phyloP scores from a whole-genome alignment of 2,113 vertebrate genomes.

The Tenrec ecaudatus region DNA sequence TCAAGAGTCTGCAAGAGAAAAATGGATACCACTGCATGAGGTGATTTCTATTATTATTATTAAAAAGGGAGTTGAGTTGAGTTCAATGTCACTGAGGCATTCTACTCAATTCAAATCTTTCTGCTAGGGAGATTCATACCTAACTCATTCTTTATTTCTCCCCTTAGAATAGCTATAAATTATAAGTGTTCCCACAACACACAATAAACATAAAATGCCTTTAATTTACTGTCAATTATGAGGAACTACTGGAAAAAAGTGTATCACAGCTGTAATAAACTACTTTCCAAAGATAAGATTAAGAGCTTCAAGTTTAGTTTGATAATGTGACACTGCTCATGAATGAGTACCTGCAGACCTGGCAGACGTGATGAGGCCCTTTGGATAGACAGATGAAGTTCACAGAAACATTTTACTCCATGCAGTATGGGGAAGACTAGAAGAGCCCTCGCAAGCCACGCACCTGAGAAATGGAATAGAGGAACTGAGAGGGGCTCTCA shows the following conservation, averaged over 20 bases:
- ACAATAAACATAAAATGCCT: constrained; percentile 43
- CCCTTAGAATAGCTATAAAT: background rate
- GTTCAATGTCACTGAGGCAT: background rate
- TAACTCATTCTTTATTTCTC: background rate
- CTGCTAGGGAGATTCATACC: background rate
- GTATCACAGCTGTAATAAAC: background rate
- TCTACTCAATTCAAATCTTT: background rate
- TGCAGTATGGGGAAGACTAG: too few species aligned
- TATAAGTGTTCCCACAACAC: background rate
- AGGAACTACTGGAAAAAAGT: constrained; percentile 13
- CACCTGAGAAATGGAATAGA: too few species aligned
- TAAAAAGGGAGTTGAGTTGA: background rate
- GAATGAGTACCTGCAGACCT: background rate
- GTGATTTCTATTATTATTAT: background rate
- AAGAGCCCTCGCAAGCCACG: too few species aligned
- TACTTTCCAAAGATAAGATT: background rate
- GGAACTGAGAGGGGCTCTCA: too few species aligned
- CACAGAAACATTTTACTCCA: too few species aligned
- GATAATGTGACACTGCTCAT: background rate
- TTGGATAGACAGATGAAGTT: background rate
- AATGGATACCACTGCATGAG: background rate
- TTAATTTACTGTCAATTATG: background rate
- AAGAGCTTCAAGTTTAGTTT: background rate
- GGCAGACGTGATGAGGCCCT: background rate
- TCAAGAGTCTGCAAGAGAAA: background rate